These are phyloP conservation scores for Rhopalosiphum padi DNA, from an alignment of 1,140 invertebrate species.

Conservation along the genomic window DNA sequence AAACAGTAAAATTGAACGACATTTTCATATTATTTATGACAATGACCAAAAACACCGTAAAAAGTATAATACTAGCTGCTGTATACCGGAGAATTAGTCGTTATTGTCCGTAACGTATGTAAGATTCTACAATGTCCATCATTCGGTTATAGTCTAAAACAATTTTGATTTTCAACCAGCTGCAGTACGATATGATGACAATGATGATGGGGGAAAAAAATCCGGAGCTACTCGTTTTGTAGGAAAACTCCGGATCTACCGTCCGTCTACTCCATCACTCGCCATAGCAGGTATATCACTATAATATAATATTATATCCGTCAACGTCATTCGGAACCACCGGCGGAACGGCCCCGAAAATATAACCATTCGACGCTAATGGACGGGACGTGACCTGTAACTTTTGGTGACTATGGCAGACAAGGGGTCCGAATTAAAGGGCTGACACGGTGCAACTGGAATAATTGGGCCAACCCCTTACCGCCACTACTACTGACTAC, in stretches of 20 bases:
- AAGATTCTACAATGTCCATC: background rate
- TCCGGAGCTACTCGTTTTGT: background rate
- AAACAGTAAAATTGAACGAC: background rate
- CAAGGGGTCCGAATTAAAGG: background rate
- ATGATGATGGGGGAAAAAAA: background rate
- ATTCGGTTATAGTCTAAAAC: background rate
- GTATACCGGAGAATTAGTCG: background rate
- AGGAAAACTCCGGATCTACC: background rate
- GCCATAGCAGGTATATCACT: background rate
- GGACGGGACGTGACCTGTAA: constrained; percentile 29
- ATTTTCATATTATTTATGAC: background rate
- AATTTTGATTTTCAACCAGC: background rate
- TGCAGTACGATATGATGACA: background rate
- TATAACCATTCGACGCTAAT: constrained; percentile 4
- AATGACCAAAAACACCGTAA: background rate
- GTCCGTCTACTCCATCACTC: background rate
- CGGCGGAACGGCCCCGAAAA: constrained; percentile 3
- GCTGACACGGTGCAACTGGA: background rate
- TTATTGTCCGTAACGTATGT: background rate
- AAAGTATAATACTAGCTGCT: too few relatives aligned
- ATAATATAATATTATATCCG: background rate
- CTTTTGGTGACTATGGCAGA: background rate
- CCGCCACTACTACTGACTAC: background rate
- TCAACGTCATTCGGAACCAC: constrained; percentile 36
- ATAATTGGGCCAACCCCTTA: background rate